These are phyloP conservation scores for Rhagonycha lutea DNA, from an alignment of 2,888 invertebrate species.

Conservation along the genomic window DNA sequence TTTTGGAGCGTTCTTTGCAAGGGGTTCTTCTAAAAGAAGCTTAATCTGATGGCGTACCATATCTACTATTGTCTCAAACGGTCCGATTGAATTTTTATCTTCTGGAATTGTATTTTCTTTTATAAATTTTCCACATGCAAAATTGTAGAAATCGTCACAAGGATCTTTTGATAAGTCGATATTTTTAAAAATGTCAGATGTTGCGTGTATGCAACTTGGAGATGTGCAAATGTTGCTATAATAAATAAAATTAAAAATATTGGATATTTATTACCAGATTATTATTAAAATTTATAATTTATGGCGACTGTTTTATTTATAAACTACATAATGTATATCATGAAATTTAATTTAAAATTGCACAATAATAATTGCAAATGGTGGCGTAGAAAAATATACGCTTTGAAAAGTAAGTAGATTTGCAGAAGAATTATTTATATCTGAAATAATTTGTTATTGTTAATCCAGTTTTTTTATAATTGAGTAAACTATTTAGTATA, in stretches of 20 bases:
- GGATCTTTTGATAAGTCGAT: conserved; percentile 75
- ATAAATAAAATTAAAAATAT: neutral
- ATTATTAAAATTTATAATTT: too few relatives aligned
- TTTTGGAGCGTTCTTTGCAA: conserved; percentile 63
- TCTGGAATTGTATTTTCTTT: conserved; percentile 76
- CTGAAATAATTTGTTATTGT: too few relatives aligned
- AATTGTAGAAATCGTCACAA: conserved; percentile 81
- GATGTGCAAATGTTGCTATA: conserved; percentile 64
- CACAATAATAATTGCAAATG: too few relatives aligned
- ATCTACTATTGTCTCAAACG: conserved; percentile 76
- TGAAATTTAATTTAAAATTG: too few relatives aligned
- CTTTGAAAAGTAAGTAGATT: too few relatives aligned
- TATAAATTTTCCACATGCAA: conserved; percentile 77
- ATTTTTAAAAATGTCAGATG: conserved; percentile 70
- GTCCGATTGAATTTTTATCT: conserved; percentile 77
- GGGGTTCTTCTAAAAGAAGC: conserved; percentile 69
- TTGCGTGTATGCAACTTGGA: conserved; percentile 81
- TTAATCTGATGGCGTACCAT: conserved; percentile 74
- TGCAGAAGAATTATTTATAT: too few relatives aligned
- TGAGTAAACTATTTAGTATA: too few relatives aligned
- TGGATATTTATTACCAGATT: conserved; percentile 18
- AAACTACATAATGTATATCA: too few relatives aligned
- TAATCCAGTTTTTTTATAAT: too few relatives aligned
- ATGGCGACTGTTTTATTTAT: too few relatives aligned
- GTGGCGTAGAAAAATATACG: too few relatives aligned